Conservation (phyloP, 1,140 invertebrate species). For the Elymnias hypermnestra region DNA sequence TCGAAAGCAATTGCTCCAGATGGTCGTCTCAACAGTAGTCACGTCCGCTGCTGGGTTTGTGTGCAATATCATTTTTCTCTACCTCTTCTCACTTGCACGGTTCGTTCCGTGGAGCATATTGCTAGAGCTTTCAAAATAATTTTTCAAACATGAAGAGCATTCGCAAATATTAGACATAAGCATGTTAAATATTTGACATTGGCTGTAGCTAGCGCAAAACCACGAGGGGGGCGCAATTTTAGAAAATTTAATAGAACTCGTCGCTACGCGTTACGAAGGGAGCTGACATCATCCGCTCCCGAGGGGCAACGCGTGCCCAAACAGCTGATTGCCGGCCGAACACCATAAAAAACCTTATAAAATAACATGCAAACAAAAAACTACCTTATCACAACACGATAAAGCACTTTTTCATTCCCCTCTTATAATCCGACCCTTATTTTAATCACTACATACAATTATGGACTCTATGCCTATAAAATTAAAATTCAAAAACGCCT, state of each 20-base stretch:
- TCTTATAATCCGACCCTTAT: constrained; percentile 60
- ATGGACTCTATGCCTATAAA: constrained; percentile 27
- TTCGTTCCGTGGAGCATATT: too few relatives aligned
- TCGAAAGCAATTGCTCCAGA: too few relatives aligned
- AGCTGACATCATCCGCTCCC: constrained; percentile 60
- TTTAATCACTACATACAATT: constrained; percentile 31
- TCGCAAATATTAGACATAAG: constrained; percentile 8
- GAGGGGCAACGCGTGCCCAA: constrained; percentile 62
- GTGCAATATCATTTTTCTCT: too few relatives aligned
- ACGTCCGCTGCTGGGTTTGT: too few relatives aligned
- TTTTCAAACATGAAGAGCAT: constrained; percentile 1
- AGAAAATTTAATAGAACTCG: constrained; percentile 59
- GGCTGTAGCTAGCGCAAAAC: constrained; percentile 17
- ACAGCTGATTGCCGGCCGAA: constrained; percentile 69
- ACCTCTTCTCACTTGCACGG: too few relatives aligned
- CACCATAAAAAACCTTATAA: constrained; percentile 63
- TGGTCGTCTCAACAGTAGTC: too few relatives aligned
- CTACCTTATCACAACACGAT: not conserved
- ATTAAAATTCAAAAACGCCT: constrained; percentile 38
- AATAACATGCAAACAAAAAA: constrained; percentile 23
- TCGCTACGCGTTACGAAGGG: constrained; percentile 36
- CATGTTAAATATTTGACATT: constrained; percentile 17
- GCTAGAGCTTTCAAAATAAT: too few relatives aligned
- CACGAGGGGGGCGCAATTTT: constrained; percentile 43
- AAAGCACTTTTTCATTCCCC: too few relatives aligned